Evolutionary conservation across 2,888 invertebrate genomes (phyloP), one percentile per base, ranked within the genome.

Genomic region (Phoronis australis): DNA sequence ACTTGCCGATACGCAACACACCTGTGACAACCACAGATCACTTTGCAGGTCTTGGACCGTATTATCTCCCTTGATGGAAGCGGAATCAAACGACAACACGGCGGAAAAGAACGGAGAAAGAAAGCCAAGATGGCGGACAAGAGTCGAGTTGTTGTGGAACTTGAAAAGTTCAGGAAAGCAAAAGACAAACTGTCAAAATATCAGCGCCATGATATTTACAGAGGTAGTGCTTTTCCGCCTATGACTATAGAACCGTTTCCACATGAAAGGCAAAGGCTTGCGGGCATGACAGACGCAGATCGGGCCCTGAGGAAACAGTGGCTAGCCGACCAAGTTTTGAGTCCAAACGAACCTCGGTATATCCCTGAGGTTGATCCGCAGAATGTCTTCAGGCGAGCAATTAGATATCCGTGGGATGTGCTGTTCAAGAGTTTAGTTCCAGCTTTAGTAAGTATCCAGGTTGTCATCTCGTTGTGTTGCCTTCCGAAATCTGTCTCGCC

Each of bases 241-340:
- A 66, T 75, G 55, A 52, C 46, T 26, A 73, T 75, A 25, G 71
- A 75, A 47, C 75, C 64, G 4, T 44, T 73, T 50, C 62, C 69
- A 2, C 48, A 56, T 48, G 69, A 68, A 51, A 48, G 72, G 37
- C 57, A 63, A 42, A 59, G 75, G 22, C 40, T 73, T 25, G 50
- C 59, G 3, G 60, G 56, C 3, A 71, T 74, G 72, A 66, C 71
- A 4, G 61, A 54, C n/a, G 71, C 63, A 38, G 69, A 73, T 31
- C 55, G 75, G 43, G 63, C 59, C 21, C 52, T 71, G 4, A 49
- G 75, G 48, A 64, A 62, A 49, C 71, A 73, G 51, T 75, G 73
- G 73, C 39, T 74, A 15, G 44, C 54, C 42, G 75, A 73, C 52
- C 75, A 75, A 53, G 52, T 55, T 20, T 61, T 75, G n/a, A 52